Base-by-base conservation (phyloP, 2,113 vertebrate species). In the Oncorhynchus gorbuscha region DNA sequence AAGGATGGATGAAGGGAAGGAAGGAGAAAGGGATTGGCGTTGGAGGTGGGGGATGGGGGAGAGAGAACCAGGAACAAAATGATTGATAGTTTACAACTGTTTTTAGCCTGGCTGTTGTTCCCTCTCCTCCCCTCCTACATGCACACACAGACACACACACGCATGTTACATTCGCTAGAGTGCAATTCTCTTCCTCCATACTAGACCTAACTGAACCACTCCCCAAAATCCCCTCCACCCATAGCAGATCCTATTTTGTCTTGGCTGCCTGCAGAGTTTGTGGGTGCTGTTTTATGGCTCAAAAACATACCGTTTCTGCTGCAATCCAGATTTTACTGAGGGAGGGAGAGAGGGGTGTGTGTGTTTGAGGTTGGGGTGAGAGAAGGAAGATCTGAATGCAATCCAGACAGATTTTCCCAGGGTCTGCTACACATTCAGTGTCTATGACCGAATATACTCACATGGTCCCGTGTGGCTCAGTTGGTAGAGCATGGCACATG, bases 31-130 rank as follows among this genome's bases (percentile, higher is more conserved):
- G 77, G 76, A 48, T 35, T 35, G 83, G 72, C 72, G 81, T 68
- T 64, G 83, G 72, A 73, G 81, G 65, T 64, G 84, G 87, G 85
- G 86, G 88, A 83, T 80, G 87, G 88, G 85, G 89, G 85, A 81
- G 75, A 75, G 76, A 72, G 84, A 75, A 86, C 45, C 39, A 49
- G 69, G 80, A 89, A 83, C 83, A 83, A 80, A 91, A 92, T 85
- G 78, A 81, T 79, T 83, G 89, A 92, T 87, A 88, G 88, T 89
- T 84, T 85, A 67, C 22, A 81, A 81, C 81, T 69, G 81, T 77
- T 88, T 84, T 85, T 86, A 85, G 77, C 81, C 72, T 80, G 73
- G 74, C 71, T 83, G 75, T 84, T 81, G 78, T 82, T 79, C 58
- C 59, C 61, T 51, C 58, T 70, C 32, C 51, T 26, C 48, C 7